A percentile compares a stretch with the other conserved stretches of the same genome.
phyloP scores from a whole-genome alignment of 2,888 invertebrate species.

The Lypha dubia region DNA sequence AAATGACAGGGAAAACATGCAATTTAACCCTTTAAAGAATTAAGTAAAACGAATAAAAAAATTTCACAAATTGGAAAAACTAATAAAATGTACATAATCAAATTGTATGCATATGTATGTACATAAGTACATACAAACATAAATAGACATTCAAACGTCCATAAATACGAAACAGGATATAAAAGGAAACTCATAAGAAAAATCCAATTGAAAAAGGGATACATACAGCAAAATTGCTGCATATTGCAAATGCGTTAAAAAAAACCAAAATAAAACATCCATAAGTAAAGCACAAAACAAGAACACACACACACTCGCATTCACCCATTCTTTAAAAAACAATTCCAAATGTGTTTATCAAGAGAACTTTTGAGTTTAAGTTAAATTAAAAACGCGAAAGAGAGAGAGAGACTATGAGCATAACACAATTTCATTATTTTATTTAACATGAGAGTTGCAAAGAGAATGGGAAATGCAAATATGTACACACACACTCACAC shows the following conservation, averaged over 20 bases:
- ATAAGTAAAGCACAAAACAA: not conserved
- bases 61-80: constrained; percentile 70
- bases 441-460: not conserved
- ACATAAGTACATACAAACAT: not conserved
- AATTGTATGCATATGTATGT: constrained; percentile 10
- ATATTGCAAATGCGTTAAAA: constrained; percentile 67
- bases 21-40: constrained; percentile 70
- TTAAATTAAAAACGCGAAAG: constrained; percentile 21
- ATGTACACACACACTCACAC: constrained; percentile 29
- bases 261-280: constrained; percentile 15
- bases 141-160: not conserved
- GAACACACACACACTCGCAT: not conserved
- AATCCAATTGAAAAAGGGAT: constrained; percentile 62
- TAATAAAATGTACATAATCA: constrained; percentile 57
- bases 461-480: constrained; percentile 69
- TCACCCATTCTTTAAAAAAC: constrained; percentile 1
- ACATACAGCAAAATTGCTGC: constrained; percentile 67
- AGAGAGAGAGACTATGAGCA: constrained; percentile 55
- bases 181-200: constrained; percentile 54
- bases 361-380: constrained; percentile 38
- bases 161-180: constrained; percentile 52
- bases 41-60: constrained; percentile 45
- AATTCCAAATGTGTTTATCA: constrained; percentile 63
- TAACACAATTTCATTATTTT: not conserved
- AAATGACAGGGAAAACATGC: constrained; percentile 58